Percentiles rank a stretch among this genome's conserved stretches.
phyloP scores from a whole-genome alignment of 2,888 invertebrate species.

The Drosophila helvetica region DNA sequence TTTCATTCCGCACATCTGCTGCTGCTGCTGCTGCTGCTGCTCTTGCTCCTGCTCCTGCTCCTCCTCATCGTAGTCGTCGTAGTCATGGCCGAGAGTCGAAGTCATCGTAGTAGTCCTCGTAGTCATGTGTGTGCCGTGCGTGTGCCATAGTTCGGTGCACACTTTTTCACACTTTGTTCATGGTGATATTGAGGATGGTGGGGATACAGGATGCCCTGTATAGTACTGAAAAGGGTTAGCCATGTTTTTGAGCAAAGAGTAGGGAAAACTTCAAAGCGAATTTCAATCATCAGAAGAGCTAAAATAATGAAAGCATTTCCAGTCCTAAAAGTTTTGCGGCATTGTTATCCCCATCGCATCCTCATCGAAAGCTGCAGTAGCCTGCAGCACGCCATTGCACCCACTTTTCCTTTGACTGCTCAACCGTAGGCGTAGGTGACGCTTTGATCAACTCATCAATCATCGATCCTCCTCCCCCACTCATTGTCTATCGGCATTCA shows the following conservation, averaged over 20 bases:
- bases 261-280: neutral
- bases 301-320: neutral
- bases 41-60: conserved; percentile 7
- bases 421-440: conserved; percentile 33
- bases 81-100: neutral
- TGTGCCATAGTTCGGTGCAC: conserved; percentile 68
- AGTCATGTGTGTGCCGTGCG: conserved; percentile 56
- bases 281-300: neutral
- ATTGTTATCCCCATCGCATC: neutral
- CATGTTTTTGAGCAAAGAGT: conserved; percentile 3
- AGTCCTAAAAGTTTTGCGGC: neutral
- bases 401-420: conserved; percentile 15
- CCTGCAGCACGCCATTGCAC: neutral
- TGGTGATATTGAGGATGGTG: conserved; percentile 4
- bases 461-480: neutral
- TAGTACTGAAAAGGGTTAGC: conserved; percentile 1
- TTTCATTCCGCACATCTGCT: conserved; percentile 62
- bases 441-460: conserved; percentile 28
- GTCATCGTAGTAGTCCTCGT: conserved; percentile 13
- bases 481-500: conserved; percentile 2
- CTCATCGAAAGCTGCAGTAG: too few species aligned
- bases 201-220: conserved; percentile 10
- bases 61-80: neutral
- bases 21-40: conserved; percentile 1
- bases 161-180: conserved; percentile 72